Evolutionary conservation across 2,113 vertebrate species (phyloP), one percentile per base, ranked within the genome.

Genomic region (Proteles cristata): DNA sequence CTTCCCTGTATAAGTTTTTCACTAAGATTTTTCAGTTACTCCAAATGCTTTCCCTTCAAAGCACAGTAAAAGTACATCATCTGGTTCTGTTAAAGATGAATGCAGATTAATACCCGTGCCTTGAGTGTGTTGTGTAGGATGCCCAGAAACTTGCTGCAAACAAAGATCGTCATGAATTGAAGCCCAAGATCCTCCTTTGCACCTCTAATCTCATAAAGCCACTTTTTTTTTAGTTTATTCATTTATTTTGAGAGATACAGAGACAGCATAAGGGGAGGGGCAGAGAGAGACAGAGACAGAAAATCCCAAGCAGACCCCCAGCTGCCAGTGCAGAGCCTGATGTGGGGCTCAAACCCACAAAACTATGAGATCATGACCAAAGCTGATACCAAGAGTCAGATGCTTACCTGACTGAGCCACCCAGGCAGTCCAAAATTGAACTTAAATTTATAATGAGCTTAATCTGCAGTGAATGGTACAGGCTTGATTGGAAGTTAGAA

Each of bases 371-470:
- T 61, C 58, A 23, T 61, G 58, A 61, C 21, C 58, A 23, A 21
- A 61, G 58, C 58, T 21, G 7, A 61, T 61, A 25, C 7, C 58
- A 61, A 23, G 58, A 61, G 8, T 61, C 21, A 61, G 58, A 61
- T 61, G 58, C 58, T 61, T 61, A 61, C 8, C 21, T 21, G 21
- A 23, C 58, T 9, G 8, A 61, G 21, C 21, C 58, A 61, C 21
- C 21, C 58, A 61, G 58, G 21, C 53, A 55, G 21, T 21, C 58
- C 58, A 61, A 82, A 79, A 80, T 28, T 93, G 33, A 79, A 63
- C 12, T 84, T 87, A 43, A 93, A 88, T 73, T 91, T 73, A 66
- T 66, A 85, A 92, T 80, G 77, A 83, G 66, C 4, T 95, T 83
- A 80, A 17, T 35, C 28, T 48, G 11, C 43, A 93, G 26, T 35